Percentiles rank a stretch among this genome's conserved stretches.
Conservation (phyloP, 2,888 invertebrate species). For the Sipha maydis region DNA sequence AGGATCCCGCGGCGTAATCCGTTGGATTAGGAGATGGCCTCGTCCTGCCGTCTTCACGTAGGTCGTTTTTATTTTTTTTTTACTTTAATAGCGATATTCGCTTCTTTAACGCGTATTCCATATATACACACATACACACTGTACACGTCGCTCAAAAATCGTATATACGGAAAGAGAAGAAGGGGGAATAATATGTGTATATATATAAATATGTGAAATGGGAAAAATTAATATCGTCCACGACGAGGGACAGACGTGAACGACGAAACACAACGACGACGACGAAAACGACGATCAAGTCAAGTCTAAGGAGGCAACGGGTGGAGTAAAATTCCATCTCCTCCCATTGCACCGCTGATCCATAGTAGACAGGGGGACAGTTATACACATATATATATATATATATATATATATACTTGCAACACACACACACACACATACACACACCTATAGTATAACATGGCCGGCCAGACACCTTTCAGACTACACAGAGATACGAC, state of each 20-base stretch:
- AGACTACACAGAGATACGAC: background rate
- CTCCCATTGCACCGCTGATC: background rate
- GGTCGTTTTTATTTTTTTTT: constrained; percentile 5
- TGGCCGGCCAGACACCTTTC: constrained; percentile 42
- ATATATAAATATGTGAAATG: background rate
- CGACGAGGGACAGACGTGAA: background rate
- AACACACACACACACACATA: no score
- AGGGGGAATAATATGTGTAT: background rate
- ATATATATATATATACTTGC: background rate
- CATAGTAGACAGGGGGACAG: background rate
- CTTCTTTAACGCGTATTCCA: background rate
- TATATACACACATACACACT: background rate
- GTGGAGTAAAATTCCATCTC: constrained; percentile 21
- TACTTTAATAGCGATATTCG: constrained; percentile 35
- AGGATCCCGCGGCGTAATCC: constrained; percentile 57
- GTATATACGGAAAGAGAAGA: background rate
- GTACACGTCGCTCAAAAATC: background rate
- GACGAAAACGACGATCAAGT: background rate
- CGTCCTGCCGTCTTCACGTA: constrained; percentile 32
- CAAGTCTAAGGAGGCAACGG: background rate
- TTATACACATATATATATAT: no score
- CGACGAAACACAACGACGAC: background rate
- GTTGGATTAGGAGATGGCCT: constrained; percentile 58
- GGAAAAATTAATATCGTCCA: constrained; percentile 39
- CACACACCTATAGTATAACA: background rate